Base-by-base conservation (phyloP, 1,140 invertebrate genomes). In the Platyura marginata region DNA sequence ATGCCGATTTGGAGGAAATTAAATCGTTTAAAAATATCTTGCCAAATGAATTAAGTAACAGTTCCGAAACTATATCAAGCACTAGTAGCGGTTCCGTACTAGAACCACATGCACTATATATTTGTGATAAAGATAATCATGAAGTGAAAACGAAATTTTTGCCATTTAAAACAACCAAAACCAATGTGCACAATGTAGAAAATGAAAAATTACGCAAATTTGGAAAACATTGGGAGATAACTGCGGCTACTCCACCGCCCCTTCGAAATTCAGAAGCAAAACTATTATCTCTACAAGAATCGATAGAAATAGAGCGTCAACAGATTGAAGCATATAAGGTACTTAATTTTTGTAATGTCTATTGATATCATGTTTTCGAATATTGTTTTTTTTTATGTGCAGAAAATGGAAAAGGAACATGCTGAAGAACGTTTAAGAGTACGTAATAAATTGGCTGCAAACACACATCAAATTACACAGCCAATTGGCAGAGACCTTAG, bases 221-320 rank as follows among this genome's bases (percentile, higher is more conserved):
- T 37, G 51, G 51, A 39, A 72, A 72, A 55, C 49, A 73, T 51
- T 79, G 77, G 75, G 77, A 80, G 58, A 57, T 74, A 3, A 79
- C 76, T 2, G 72, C 77, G 29, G 77, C 77, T 13, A 79, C 77
- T n/a, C 77, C 69, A 13, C 70, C 70, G 6, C 65, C 66, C 0
- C 66, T 65, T 25, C 51, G 51, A 32, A 49, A 61, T 42, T 50
- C 48, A 18, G 54, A 48, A 15, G 44, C 49, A 11, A 53, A 61
- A 42, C 16, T 58, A 29, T 45, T 61, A n/a, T 49, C 54, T 4
- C 39, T 61, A 19, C 46, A 51, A 2, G 59, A 61, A 38, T 61
- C 59, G 0, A 52, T 56, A 8, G 47, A 45, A 13, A 39, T 60
- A n/a, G 56, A 60, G 37, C 10, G 47, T 1, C 46, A 49, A 33